Evolutionary conservation across 2,113 vertebrate species (phyloP).

Genomic region (Campylorhamphus procurvoides): DNA sequence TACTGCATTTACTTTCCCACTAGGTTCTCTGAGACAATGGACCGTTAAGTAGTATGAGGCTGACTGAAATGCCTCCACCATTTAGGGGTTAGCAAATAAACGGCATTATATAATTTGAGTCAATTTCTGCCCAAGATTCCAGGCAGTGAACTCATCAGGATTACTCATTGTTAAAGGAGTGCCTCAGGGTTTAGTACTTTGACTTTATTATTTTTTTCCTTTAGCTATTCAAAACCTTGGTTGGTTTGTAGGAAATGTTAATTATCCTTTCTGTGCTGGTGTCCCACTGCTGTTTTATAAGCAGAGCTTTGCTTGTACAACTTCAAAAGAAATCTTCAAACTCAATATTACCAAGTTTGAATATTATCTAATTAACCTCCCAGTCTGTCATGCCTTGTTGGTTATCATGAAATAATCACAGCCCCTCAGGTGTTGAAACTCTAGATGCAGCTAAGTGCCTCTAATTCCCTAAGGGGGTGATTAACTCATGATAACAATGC

Average conservation of each 20-base stretch:
- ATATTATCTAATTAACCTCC: constrained; percentile 80
- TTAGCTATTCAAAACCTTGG: constrained; percentile 68
- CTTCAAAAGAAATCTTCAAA: constrained; percentile 76
- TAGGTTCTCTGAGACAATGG: constrained; percentile 56
- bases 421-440: constrained; percentile 73
- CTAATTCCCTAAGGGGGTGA: constrained; percentile 79
- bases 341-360: constrained; percentile 69
- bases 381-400: constrained; percentile 71
- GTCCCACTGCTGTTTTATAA: constrained; percentile 66
- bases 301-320: constrained; percentile 64
- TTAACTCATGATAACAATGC: constrained; percentile 78
- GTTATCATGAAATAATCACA: constrained; percentile 76
- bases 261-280: constrained; percentile 68
- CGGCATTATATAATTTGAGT: constrained; percentile 62
- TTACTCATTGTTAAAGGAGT: constrained; percentile 73
- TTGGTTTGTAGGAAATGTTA: constrained; percentile 70
- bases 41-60: not conserved
- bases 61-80: constrained; percentile 47
- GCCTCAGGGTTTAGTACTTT: constrained; percentile 71
- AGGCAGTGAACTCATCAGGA: constrained; percentile 67
- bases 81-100: constrained; percentile 63
- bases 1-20: constrained; percentile 23
- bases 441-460: constrained; percentile 73
- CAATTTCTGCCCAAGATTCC: constrained; percentile 68
- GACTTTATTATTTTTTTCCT: constrained; percentile 68